Percentiles rank a stretch among this genome's conserved stretches.
Conservation (phyloP, 1,140 invertebrate genomes). For the Nephotettix cincticeps region DNA sequence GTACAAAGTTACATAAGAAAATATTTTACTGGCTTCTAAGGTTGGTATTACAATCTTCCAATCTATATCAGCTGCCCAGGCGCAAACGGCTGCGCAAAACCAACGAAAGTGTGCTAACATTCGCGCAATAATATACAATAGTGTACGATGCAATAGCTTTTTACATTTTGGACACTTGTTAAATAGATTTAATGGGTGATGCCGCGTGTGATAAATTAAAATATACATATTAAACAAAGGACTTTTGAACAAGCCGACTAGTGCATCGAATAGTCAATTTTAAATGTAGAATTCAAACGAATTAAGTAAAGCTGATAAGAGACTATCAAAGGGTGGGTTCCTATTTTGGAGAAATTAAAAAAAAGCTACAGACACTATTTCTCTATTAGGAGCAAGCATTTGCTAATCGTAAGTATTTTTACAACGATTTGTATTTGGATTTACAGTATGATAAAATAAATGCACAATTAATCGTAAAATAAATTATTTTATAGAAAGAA, state of each 20-base stretch:
- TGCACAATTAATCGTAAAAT: no score
- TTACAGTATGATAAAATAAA: no score
- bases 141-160: slow-evolving; percentile 14
- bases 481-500: no score
- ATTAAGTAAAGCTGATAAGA: not conserved
- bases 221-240: not conserved
- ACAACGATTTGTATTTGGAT: no score
- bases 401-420: slow-evolving; percentile 1
- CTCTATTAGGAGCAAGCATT: not conserved
- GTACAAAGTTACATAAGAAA: no score
- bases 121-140: slow-evolving; percentile 33
- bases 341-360: slow-evolving; percentile 13
- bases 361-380: not conserved
- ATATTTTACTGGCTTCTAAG: no score
- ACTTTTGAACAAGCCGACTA: not conserved
- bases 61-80: slow-evolving; percentile 20
- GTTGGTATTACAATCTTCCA: not conserved
- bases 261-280: not conserved
- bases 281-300: not conserved
- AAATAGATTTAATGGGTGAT: not conserved
- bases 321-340: slow-evolving; percentile 3
- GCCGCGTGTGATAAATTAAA: not conserved
- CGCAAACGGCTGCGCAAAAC: slow-evolving; percentile 29
- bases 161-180: not conserved
- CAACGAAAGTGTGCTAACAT: slow-evolving; percentile 9